Conservation (phyloP, 2,888 invertebrate genomes). For the Chaitophorus viminalis region DNA sequence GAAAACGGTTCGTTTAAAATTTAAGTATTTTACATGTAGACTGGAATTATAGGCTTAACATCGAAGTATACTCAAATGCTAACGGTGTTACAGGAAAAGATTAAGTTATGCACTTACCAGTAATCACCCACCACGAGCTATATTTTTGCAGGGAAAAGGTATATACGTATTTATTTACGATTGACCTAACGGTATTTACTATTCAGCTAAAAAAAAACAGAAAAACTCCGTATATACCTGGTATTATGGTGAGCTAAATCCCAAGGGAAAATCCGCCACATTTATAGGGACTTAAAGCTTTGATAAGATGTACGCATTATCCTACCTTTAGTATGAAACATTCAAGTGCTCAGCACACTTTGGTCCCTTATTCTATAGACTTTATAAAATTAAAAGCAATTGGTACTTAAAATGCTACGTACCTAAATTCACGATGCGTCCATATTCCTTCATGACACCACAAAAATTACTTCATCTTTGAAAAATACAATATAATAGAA, state of each 20-base stretch:
- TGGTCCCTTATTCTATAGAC: background rate
- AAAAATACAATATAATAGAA: background rate
- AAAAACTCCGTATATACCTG: background rate
- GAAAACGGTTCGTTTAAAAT: background rate
- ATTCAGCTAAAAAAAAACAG: background rate
- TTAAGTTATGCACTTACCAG: background rate
- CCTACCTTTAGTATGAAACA: conserved; percentile 26
- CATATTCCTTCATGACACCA: background rate
- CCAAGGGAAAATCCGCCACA: conserved; percentile 1
- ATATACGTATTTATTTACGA: conserved; percentile 22
- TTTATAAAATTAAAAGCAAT: conserved; percentile 20
- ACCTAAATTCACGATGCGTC: background rate
- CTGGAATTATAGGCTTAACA: background rate
- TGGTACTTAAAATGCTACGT: background rate
- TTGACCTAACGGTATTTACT: conserved; percentile 40
- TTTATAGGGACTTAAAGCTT: conserved; percentile 38
- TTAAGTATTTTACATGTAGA: background rate
- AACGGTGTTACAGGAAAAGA: background rate
- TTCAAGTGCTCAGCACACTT: conserved; percentile 14
- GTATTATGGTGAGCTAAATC: conserved; percentile 27
- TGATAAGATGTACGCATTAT: conserved; percentile 30
- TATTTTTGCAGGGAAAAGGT: background rate
- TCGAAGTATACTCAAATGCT: background rate
- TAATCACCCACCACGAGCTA: background rate
- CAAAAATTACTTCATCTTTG: background rate